A percentile compares a stretch with the other conserved stretches of the same genome.
Conservation (phyloP, 2,113 vertebrate genomes). For the Lota lota region DNA sequence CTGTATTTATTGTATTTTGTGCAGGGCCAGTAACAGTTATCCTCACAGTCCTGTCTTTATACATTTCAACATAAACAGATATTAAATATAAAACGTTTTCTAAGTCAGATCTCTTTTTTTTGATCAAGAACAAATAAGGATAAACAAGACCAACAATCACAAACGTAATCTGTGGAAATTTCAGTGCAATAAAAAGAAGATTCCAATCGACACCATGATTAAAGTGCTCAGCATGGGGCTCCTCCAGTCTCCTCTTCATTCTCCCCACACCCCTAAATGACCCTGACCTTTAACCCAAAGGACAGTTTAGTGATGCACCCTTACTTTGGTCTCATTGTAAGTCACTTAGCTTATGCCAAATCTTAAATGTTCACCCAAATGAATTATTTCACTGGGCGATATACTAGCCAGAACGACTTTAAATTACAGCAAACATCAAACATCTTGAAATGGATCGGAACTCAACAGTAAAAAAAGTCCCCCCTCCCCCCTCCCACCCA, state of each 20-base stretch:
- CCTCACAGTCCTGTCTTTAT: conserved; percentile 49
- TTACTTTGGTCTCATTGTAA: conserved; percentile 3
- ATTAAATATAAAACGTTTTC: conserved; percentile 64
- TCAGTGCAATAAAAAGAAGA: conserved; percentile 82
- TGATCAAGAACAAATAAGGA: conserved; percentile 50
- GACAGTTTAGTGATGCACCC: background rate
- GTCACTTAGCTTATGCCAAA: background rate
- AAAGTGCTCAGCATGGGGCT: conserved; percentile 87
- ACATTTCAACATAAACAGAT: conserved; percentile 49
- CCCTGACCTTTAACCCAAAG: conserved; percentile 3
- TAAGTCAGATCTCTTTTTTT: conserved; percentile 69
- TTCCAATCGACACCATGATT: conserved; percentile 78
- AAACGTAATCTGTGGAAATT: conserved; percentile 71
- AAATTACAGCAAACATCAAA: background rate
- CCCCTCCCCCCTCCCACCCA: background rate
- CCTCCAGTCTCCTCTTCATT: conserved; percentile 47
- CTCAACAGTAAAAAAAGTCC: background rate
- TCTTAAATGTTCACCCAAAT: background rate
- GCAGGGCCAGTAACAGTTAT: conserved; percentile 63
- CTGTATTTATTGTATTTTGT: conserved; percentile 63
- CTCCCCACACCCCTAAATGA: conserved; percentile 10
- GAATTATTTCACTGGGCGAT: background rate
- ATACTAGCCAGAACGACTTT: background rate
- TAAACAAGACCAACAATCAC: conserved; percentile 9
- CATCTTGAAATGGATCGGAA: background rate